phyloP scores from a whole-genome alignment of 2,888 invertebrate genomes.

The Ryuthela nishihirai region DNA sequence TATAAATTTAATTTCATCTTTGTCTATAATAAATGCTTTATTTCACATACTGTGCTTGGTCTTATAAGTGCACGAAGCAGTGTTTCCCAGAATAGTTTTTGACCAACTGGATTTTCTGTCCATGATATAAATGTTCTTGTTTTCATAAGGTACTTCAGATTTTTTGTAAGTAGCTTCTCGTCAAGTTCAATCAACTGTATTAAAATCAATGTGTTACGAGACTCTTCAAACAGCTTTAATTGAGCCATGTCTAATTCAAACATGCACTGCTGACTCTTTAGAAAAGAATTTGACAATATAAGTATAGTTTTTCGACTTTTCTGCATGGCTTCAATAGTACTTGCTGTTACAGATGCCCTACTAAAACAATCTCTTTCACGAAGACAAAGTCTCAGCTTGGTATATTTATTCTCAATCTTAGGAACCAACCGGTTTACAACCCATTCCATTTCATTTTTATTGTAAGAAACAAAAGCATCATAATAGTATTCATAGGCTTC shows the following conservation, averaged over 20 bases:
- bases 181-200: background rate
- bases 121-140: background rate
- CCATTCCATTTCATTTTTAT: background rate
- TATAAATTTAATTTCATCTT: too few relatives aligned
- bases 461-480: background rate
- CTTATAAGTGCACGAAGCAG: too few relatives aligned
- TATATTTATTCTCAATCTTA: background rate
- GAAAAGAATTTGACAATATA: background rate
- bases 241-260: background rate
- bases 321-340: background rate
- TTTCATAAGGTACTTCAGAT: background rate
- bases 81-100: background rate
- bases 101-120: background rate
- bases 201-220: background rate
- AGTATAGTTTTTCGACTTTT: background rate
- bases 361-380: background rate
- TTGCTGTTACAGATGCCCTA: background rate
- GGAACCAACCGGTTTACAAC: background rate
- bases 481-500: background rate
- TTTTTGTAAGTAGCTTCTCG: background rate
- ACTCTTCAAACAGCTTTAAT: background rate
- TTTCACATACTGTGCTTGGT: too few relatives aligned
- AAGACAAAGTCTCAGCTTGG: background rate
- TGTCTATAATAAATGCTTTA: too few relatives aligned
- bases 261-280: background rate